These are phyloP conservation scores for Drosophila paracracens DNA, from an alignment of 2,888 invertebrate species.

Conservation along the genomic window DNA sequence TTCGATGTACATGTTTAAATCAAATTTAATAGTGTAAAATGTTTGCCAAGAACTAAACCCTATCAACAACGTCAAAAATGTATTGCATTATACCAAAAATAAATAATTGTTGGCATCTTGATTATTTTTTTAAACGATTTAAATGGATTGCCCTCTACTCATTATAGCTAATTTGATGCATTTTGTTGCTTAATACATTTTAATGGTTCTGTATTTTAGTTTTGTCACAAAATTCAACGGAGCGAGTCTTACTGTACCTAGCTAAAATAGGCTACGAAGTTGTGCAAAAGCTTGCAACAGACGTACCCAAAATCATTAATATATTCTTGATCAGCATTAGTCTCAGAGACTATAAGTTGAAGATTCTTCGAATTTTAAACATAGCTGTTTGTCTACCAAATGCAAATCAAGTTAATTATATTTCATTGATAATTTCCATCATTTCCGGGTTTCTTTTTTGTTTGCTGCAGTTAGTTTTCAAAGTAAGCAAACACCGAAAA, in stretches of 20 bases:
- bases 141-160: constrained; percentile 38
- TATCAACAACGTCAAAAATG: constrained; percentile 56
- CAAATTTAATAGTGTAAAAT: constrained; percentile 42
- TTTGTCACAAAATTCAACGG: neutral
- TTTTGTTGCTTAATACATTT: constrained; percentile 10
- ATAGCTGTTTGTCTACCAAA: neutral
- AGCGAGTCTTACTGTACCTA: neutral
- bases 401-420: neutral
- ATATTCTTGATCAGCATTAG: neutral
- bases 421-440: neutral
- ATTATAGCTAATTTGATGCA: constrained; percentile 14
- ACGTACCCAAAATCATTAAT: neutral
- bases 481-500: neutral
- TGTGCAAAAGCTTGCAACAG: neutral
- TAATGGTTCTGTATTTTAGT: neutral
- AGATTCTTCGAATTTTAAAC: neutral
- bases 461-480: neutral
- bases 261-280: neutral
- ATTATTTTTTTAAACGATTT: constrained; percentile 41
- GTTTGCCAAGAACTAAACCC: constrained; percentile 68
- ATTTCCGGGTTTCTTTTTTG: neutral
- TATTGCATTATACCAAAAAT: constrained; percentile 31
- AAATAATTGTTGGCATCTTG: constrained; percentile 15
- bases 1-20: constrained; percentile 8
- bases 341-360: neutral